Percentiles rank a stretch among this genome's conserved stretches.
These are phyloP conservation scores for Psephotus haematonotus DNA, from an alignment of 2,113 vertebrate species.

Conservation along the genomic window DNA sequence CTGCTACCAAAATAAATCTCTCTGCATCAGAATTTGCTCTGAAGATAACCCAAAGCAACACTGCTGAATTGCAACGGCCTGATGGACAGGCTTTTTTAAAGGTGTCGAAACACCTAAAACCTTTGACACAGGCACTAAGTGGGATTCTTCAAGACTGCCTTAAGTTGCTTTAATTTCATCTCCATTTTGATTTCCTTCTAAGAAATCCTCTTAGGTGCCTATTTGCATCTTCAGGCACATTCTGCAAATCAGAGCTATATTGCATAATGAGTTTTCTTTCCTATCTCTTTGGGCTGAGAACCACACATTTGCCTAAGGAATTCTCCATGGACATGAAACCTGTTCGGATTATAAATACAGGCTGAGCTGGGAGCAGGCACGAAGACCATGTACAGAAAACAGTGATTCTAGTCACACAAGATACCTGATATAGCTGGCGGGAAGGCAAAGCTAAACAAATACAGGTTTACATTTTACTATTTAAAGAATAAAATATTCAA, in stretches of 20 bases:
- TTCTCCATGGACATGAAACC: conserved; percentile 22
- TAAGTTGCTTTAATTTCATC: background rate
- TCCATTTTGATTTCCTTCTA: background rate
- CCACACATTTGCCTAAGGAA: conserved; percentile 15
- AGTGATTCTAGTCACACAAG: conserved; percentile 63
- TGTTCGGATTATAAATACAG: conserved; percentile 40
- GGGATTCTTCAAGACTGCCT: background rate
- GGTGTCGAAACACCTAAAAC: background rate
- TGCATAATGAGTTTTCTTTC: conserved; percentile 11
- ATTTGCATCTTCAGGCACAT: background rate
- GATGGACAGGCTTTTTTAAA: background rate
- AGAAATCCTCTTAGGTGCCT: background rate
- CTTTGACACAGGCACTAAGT: background rate
- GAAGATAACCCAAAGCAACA: background rate
- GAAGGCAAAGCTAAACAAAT: conserved; percentile 63
- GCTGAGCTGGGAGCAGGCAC: conserved; percentile 26
- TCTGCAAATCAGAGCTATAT: background rate
- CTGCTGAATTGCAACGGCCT: background rate
- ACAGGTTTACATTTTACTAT: conserved; percentile 65
- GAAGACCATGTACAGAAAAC: conserved; percentile 56
- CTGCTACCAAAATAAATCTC: background rate
- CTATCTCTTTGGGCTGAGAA: conserved; percentile 18
- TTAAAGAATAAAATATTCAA: conserved; percentile 68
- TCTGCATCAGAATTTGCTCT: background rate
- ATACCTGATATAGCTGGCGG: conserved; percentile 61